These are phyloP conservation scores for Carposina sasakii DNA, from an alignment of 1,140 invertebrate genomes.

Conservation along the genomic window DNA sequence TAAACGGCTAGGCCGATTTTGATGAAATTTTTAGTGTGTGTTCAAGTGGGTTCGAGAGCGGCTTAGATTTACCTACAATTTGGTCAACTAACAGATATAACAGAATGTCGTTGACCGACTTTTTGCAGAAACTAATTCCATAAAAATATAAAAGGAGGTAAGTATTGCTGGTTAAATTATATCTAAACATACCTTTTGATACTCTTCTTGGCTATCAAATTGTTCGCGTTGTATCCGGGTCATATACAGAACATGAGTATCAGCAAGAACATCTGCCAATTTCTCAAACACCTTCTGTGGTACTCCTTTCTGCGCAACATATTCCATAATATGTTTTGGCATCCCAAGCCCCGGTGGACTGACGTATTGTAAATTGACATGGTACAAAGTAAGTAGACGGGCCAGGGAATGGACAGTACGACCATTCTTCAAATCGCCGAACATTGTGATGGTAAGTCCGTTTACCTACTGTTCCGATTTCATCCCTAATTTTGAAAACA, in stretches of 20 bases:
- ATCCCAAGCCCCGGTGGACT: conserved; percentile 90
- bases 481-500: conserved; percentile 98
- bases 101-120: too few relatives aligned
- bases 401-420: conserved; percentile 98
- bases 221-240: conserved; percentile 97
- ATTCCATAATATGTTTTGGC: conserved; percentile 89
- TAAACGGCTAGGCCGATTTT: too few relatives aligned
- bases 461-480: conserved; percentile 99
- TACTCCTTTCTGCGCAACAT: conserved; percentile 84
- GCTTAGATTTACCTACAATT: too few relatives aligned
- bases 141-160: too few relatives aligned
- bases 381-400: conserved; percentile 90
- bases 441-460: conserved; percentile 92
- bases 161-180: too few relatives aligned
- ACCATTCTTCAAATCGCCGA: conserved; percentile 98
- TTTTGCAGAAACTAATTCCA: too few relatives aligned
- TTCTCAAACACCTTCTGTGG: conserved; percentile 81
- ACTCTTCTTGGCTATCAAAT: conserved; percentile 89
- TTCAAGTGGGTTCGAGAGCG: too few relatives aligned
- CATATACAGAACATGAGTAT: conserved; percentile 98
- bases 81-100: too few relatives aligned
- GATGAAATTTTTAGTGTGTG: too few relatives aligned
- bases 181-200: conserved; percentile 80
- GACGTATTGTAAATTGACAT: conserved; percentile 92
- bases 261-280: conserved; percentile 89